Conservation (phyloP, 2,797 vertebrate genomes). For the Pogoniulus pusillus region DNA sequence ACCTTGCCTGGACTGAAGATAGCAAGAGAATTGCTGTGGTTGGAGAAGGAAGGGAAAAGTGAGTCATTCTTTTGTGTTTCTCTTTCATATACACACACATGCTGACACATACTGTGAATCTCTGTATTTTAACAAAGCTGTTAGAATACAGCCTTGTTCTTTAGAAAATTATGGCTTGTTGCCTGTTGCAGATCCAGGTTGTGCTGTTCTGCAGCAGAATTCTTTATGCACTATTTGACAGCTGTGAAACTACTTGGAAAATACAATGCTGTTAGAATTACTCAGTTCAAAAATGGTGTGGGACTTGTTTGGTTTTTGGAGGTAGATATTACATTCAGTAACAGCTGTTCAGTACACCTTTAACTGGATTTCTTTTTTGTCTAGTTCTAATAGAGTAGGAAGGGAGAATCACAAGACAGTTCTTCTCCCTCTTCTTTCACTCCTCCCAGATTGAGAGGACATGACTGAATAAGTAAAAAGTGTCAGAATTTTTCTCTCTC, state of each 20-base stretch:
- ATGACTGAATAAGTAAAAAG: neutral
- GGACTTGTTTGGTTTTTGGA: neutral
- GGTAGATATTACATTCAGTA: neutral
- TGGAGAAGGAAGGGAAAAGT: constrained; percentile 95
- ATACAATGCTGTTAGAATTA: neutral
- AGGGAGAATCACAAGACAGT: neutral
- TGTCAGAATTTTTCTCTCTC: neutral
- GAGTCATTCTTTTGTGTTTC: constrained; percentile 61
- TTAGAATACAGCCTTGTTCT: neutral
- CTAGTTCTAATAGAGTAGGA: neutral
- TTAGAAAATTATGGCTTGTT: neutral
- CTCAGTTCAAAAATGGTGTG: neutral
- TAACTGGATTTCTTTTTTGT: neutral
- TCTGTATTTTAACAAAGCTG: neutral
- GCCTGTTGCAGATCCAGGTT: neutral
- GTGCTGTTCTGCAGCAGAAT: neutral
- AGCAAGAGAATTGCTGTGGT: constrained; percentile 94
- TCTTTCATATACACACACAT: neutral
- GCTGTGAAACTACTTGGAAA: neutral
- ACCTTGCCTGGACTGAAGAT: constrained; percentile 96
- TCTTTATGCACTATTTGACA: neutral
- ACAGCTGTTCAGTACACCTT: neutral
- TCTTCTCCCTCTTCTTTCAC: neutral
- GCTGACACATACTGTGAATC: neutral
- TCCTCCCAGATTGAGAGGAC: neutral